Conservation (phyloP, 2,113 vertebrate genomes). For the Delphinapterus leucas region DNA sequence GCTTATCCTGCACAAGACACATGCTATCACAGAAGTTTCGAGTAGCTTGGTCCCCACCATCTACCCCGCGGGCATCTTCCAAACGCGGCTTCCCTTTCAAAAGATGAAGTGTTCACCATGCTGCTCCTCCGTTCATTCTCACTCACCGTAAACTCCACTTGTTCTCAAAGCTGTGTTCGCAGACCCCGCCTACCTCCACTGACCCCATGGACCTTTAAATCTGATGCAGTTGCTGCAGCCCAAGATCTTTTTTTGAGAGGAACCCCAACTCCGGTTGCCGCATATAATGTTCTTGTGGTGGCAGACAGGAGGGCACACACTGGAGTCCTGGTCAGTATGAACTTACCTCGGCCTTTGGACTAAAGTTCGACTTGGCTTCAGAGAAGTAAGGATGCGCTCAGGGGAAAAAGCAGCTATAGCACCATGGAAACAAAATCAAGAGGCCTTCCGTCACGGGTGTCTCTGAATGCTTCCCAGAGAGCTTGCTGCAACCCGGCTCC, state of each 20-base stretch:
- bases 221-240: background rate
- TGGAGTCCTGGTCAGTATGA: background rate
- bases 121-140: background rate
- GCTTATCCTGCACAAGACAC: background rate
- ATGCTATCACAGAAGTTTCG: background rate
- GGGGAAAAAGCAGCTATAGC: conserved; percentile 52
- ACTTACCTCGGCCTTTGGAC: conserved; percentile 46
- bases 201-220: background rate
- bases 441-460: background rate
- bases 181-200: background rate
- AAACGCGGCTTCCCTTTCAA: background rate
- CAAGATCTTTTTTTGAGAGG: background rate
- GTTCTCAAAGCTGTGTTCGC: background rate
- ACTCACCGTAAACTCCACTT: background rate
- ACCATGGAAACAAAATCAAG: conserved; percentile 3
- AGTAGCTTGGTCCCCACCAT: background rate
- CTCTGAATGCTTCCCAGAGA: conserved; percentile 25
- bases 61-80: background rate
- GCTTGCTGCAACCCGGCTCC: background rate
- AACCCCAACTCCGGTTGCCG: background rate
- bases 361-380: background rate
- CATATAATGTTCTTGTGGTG: background rate
- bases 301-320: background rate
- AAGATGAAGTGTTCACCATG: fast-evolving
- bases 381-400: conserved; percentile 26